Base-by-base conservation (phyloP, 1,140 invertebrate genomes). In the Tachypleus tridentatus region DNA sequence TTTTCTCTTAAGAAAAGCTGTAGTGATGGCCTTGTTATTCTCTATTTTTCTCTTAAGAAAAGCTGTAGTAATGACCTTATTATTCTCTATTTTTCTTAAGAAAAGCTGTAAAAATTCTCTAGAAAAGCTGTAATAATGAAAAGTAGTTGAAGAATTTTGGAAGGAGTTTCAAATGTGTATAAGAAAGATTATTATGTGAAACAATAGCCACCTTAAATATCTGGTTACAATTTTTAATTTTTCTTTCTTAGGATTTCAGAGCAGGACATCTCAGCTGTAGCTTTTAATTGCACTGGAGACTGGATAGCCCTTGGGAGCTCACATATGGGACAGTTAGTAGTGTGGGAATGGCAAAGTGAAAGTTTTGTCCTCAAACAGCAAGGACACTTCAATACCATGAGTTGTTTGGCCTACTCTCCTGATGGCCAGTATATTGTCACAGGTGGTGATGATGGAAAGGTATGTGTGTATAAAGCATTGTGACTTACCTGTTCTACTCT, bases 291-390 rank as follows among this genome's bases (percentile, higher is more conserved):
- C 7, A 87, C 85, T 11, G 95, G 95, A 0, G 94, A 98, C 75
- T 98, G 95, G 95, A 87, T 99, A 61, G 94, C 91, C 0, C 74
- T 97, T 49, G 93, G 88, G 1, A 93, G 90, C 74, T 71, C 76
- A 49, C 68, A 71, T 11, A 80, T 84, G 1, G 84, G 85, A 54
- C 93, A 98, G 74, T 76, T 99, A 29, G 76, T 98, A 9, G 94
- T 98, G 5, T 98, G 95, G 94, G 96, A 98, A 79, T 98, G 95
- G 95, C 93, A 97, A 77, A 97, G 93, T 83, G 93, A 98, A 80
- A 92, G 91, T n/a, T 97, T 96, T 72, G 86, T 96, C 0, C 85
- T 99, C 82, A 98, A 98, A 74, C 94, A 98, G 73, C 94, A 98
- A 70, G 92, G 92, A 0, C 96, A 98, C 73, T 86, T 86, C 59